Conservation (phyloP, 2,797 vertebrate genomes). For the Lepidocolaptes lacrymiger region DNA sequence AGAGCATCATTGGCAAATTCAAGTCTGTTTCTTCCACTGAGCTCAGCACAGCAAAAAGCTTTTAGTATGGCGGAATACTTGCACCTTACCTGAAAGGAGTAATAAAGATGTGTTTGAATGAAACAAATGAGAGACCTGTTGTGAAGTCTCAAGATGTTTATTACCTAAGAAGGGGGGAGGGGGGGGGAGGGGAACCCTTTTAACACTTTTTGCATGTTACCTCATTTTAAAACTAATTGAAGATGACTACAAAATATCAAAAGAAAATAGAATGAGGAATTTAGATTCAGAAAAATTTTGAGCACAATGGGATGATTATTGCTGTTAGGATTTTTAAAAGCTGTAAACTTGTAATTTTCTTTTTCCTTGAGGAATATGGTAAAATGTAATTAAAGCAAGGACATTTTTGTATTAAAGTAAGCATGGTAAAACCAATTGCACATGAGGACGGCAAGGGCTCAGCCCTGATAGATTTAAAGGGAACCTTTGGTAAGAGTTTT, state of each 20-base stretch:
- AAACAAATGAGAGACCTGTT: conserved; percentile 25
- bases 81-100: neutral
- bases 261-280: neutral
- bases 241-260: neutral
- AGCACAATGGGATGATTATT: neutral
- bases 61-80: conserved; percentile 8
- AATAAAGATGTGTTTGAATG: conserved; percentile 28
- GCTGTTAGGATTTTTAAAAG: neutral
- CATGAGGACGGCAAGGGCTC: neutral
- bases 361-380: neutral
- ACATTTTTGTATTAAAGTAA: neutral
- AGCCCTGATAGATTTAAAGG: neutral
- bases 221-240: neutral
- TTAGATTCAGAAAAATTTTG: neutral
- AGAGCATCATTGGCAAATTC: neutral
- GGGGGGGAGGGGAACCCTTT: neutral
- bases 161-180: neutral
- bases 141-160: conserved; percentile 44
- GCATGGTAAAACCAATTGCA: neutral
- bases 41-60: neutral
- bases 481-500: neutral
- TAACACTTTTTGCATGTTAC: neutral
- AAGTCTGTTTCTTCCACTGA: conserved; percentile 17
- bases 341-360: neutral
- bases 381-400: neutral